Evolutionary conservation across 2,797 vertebrate species (phyloP), one percentile per base, ranked within the genome.

Genomic region (Cetoscarus ocellatus): DNA sequence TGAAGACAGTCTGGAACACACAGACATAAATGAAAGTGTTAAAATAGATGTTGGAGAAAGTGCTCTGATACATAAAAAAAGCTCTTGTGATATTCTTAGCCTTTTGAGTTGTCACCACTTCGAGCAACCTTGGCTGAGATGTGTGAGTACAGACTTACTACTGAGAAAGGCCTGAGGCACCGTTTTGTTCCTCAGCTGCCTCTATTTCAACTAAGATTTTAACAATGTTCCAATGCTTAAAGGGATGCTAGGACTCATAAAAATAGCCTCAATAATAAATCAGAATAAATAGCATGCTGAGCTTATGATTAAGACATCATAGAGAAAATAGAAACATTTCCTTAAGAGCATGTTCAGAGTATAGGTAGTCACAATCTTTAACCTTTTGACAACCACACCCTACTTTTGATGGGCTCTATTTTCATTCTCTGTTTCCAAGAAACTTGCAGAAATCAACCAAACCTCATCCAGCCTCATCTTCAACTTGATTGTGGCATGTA

Each of bases 1-100:
- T 96, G 88, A 98, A 95, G 80, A 99, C 83, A 69, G 97, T 98
- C 98, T 99, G 88, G 87, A 35, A 68, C 27, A 84, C 57, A 83
- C 38, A 57, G 47, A 76, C 49, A 89, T 10, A 52, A 59, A 75
- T 44, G 0, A 59, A 73, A 56, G 67, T 19, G 73, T 75, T 71
- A 70, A 83, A 75, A 80, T 70, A 79, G 73, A 76, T 44, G 17
- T 56, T 19, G 67, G 6, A 51, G 12, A 19, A 47, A 75, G 34
- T 49, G 10, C 42, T 45, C 12, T 47, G 47, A 39, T 49, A 68
- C 42, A 60, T 51, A 67, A 67, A 34, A 74, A 77, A 82, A 73
- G 62, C 55, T 58, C 43, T 55, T 53, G 53, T 69, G 50, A 75
- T 78, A 54, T 74, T 71, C 40, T 73, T 68, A 73, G 75, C 67